Evolutionary conservation across 2,113 vertebrate genomes (phyloP), one percentile per base, ranked within the genome.

Genomic region (Nerophis ophidion): DNA sequence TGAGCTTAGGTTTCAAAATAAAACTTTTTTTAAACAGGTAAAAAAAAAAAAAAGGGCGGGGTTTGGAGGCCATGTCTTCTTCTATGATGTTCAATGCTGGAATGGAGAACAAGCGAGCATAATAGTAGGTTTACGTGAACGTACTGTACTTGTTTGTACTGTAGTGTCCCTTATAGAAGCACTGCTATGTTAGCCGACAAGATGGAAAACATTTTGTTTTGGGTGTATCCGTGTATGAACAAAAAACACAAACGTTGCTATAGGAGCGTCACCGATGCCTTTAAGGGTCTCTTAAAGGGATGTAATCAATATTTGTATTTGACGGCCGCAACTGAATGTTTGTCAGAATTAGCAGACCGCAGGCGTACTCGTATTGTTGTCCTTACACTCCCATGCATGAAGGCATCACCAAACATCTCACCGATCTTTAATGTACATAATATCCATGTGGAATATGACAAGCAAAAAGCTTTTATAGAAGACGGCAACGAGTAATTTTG

Each of bases 241-340:
- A 19, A 49, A 50, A 50, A 35, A 62, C 72, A 77, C 74, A 84
- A 81, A 71, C 72, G 60, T 78, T 75, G 71, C 70, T 83, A 59
- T 83, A 59, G 63, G 71, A 81, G 76, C 66, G 55, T 87, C 86
- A 87, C 86, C 85, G 63, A 87, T 84, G 89, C 86, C 88, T 89
- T 89, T 84, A 88, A 82, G 81, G 78, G 66, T 77, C 80, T 80
- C 85, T 85, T 87, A 87, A 89, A 86, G 80, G 87, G 78, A 87
- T 68, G 74, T 69, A 73, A 75, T 81, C 71, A 66, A 67, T 64
- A 16, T 63, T 76, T 81, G 48, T 74, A 71, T 79, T 81, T 71
- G 55, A 80, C 60, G 69, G 81, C 70, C 72, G 55, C 45, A 50
- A 66, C 53, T 36, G 84, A 88, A 89, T 89, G 89, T 89, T 83